Percentiles rank a stretch among this genome's conserved stretches.
phyloP scores from a whole-genome alignment of 2,888 invertebrate species.

The Lepas anatifera region DNA sequence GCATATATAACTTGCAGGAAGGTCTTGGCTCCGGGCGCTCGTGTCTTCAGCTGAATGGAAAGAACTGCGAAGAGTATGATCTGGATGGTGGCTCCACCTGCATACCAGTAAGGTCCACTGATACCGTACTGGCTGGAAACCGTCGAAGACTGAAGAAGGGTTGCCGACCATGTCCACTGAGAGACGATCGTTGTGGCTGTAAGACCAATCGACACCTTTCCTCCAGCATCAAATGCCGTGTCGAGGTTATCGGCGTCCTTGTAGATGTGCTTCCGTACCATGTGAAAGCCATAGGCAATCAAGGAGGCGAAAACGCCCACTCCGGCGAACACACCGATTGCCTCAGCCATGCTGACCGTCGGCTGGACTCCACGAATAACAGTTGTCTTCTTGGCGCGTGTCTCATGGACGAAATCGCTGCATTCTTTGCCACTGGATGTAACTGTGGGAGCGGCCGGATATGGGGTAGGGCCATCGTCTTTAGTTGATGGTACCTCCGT shows the following conservation, averaged over 20 bases:
- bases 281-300: conserved; percentile 17
- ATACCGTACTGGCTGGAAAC: conserved; percentile 29
- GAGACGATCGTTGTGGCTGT: conserved; percentile 36
- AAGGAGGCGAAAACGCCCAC: conserved; percentile 15
- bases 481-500: neutral
- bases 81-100: conserved; percentile 30
- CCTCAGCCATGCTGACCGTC: conserved; percentile 14
- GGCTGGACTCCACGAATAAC: neutral
- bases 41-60: conserved; percentile 33
- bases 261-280: conserved; percentile 19
- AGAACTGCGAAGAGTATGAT: conserved; percentile 31
- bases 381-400: neutral
- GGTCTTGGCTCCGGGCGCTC: conserved; percentile 36
- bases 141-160: conserved; percentile 33
- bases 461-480: neutral
- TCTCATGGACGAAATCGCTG: neutral
- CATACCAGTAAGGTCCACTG: conserved; percentile 27
- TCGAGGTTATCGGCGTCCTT: conserved; percentile 30
- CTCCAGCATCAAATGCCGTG: conserved; percentile 35
- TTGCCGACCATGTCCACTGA: conserved; percentile 37
- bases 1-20: conserved; percentile 33
- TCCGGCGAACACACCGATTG: conserved; percentile 9
- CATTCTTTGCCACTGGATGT: neutral
- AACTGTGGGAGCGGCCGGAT: neutral
- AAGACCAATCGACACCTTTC: conserved; percentile 33